Conservation (phyloP, 2,888 invertebrate species). For the Temnothorax rugatulus region DNA sequence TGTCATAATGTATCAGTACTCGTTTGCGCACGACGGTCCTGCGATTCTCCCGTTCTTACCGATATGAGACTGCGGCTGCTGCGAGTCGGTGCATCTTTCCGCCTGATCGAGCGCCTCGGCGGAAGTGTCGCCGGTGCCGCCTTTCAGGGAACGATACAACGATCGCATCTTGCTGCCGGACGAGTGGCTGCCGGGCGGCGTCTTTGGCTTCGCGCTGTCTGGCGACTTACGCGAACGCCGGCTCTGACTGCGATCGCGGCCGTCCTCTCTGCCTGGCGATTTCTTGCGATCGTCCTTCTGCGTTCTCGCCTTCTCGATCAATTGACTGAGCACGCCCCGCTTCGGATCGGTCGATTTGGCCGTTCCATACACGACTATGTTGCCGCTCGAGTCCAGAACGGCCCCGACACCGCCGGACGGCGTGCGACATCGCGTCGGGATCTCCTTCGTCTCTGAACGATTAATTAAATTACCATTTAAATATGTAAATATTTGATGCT, state of each 20-base stretch:
- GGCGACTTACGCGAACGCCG: slow-evolving; percentile 84
- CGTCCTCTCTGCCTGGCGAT: slow-evolving; percentile 83
- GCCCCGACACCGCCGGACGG: slow-evolving; percentile 82
- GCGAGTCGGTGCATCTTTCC: slow-evolving; percentile 83
- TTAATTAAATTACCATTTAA: slow-evolving; percentile 25
- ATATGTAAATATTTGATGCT: slow-evolving; percentile 58
- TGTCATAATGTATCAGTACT: slow-evolving; percentile 57
- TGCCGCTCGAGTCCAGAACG: slow-evolving; percentile 83
- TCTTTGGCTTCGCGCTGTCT: slow-evolving; percentile 82
- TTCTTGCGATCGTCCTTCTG: slow-evolving; percentile 87
- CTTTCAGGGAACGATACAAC: slow-evolving; percentile 83
- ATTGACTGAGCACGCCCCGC: slow-evolving; percentile 87
- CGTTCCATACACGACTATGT: slow-evolving; percentile 83
- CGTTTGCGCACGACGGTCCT: slow-evolving; percentile 48
- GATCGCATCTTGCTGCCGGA: slow-evolving; percentile 82
- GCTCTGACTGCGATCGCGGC: slow-evolving; percentile 82
- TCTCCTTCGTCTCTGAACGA: slow-evolving; percentile 81
- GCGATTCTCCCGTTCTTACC: slow-evolving; percentile 72
- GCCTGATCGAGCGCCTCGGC: slow-evolving; percentile 81
- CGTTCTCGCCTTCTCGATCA: slow-evolving; percentile 88
- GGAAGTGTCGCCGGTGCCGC: slow-evolving; percentile 76
- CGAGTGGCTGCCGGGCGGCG: slow-evolving; percentile 83
- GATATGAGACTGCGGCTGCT: slow-evolving; percentile 76
- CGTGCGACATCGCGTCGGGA: slow-evolving; percentile 83
- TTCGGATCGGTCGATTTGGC: slow-evolving; percentile 80